Base-by-base conservation (phyloP, 2,113 vertebrate species). In the Hemibagrus wyckioides region DNA sequence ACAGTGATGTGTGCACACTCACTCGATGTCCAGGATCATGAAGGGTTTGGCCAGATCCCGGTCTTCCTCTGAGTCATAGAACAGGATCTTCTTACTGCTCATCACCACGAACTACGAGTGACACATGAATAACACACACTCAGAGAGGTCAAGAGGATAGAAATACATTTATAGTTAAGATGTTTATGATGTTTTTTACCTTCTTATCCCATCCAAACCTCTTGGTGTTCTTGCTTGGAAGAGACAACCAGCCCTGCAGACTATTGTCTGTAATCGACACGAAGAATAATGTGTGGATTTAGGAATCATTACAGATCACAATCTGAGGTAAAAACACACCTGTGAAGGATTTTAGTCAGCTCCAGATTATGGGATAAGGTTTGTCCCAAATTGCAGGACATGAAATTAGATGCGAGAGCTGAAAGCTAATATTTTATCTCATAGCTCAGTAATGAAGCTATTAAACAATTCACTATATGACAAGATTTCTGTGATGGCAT, bases 11-110 rank as follows among this genome's bases (percentile, higher is more conserved):
- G 33, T 56, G 14, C 21, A 85, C 69, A 97, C 98, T 98, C 94
- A 99, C 98, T 98, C 96, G 83, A 99, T 97, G 90, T 99, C 97
- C 91, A 99, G 95, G 17, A 97, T 97, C 98, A 99, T 99, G 83
- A 97, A 99, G 1, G 98, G 98, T 89, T 97, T 99, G 84, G 97
- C 97, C 39, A 96, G 97, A 76, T 99, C 98, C 92, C 97, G 95
- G 93, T 99, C 98, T 93, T 94, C 94, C 81, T 99, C 97, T 0
- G 96, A 98, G 93, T 98, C 95, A 91, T 99, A 99, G 94, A 99
- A 99, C 85, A 99, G 94, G 88, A 99, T 97, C 95, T 99, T 99
- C 95, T 97, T 99, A 93, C 98, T 99, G 96, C 98, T 99, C 83
- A 99, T 97, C 87, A 99, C 97, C 52, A 98, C 96, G 88, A 96